Percentiles rank a stretch among this genome's conserved stretches.
phyloP scores from a whole-genome alignment of 2,888 invertebrate genomes.

The Hofmannophila pseudospretella region DNA sequence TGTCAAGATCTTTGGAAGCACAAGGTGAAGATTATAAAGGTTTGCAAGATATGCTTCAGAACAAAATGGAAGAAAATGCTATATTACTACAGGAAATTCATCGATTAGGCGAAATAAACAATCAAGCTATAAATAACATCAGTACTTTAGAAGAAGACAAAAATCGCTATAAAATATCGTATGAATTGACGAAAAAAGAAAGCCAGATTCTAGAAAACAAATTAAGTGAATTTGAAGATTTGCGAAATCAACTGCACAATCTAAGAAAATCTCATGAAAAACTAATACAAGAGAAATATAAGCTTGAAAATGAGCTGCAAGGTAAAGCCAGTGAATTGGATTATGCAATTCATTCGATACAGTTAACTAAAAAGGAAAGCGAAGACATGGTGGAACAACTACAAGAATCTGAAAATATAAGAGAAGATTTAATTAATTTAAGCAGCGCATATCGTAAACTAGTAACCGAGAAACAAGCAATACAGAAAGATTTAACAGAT shows the following conservation, averaged over 20 bases:
- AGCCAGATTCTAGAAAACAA: constrained; percentile 39
- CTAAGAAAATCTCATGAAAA: constrained; percentile 34
- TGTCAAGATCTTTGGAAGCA: constrained; percentile 25
- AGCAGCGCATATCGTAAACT: constrained; percentile 27
- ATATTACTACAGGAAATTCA: constrained; percentile 40
- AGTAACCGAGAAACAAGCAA: constrained; percentile 29
- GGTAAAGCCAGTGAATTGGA: constrained; percentile 33
- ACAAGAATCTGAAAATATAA: constrained; percentile 29
- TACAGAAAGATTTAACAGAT: constrained; percentile 29
- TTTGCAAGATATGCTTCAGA: constrained; percentile 24
- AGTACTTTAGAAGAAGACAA: constrained; percentile 39
- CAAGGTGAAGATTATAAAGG: constrained; percentile 27
- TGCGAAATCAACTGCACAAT: constrained; percentile 28
- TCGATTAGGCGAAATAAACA: constrained; percentile 37
- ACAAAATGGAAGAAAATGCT: constrained; percentile 32
- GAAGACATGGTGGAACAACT: constrained; percentile 30
- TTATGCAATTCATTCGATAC: constrained; percentile 27
- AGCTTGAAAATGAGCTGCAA: constrained; percentile 35
- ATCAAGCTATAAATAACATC: constrained; percentile 27
- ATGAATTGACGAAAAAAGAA: constrained; percentile 41
- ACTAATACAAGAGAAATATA: constrained; percentile 32
- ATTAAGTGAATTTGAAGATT: constrained; percentile 30
- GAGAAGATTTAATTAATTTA: constrained; percentile 31
- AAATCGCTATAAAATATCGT: constrained; percentile 30
- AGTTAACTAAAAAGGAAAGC: constrained; percentile 39